Evolutionary conservation across 2,888 invertebrate species (phyloP).

Genomic region (Melitaea athalia): DNA sequence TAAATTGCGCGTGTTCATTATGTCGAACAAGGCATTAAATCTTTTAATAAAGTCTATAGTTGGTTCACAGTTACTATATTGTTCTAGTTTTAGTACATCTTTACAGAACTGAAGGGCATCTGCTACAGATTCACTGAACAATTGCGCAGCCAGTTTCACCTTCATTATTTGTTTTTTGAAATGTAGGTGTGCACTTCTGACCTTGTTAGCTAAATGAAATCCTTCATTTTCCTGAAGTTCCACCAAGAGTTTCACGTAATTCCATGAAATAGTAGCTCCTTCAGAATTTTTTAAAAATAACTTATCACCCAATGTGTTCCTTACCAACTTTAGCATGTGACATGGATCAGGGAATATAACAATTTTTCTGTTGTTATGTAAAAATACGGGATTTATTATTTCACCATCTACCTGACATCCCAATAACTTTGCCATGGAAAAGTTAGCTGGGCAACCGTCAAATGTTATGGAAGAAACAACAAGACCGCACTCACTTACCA

Average conservation of each 20-base stretch:
- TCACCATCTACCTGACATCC: slow-evolving; percentile 23
- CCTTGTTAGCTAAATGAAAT: slow-evolving; percentile 25
- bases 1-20: no score
- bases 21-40: no score
- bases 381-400: background rate
- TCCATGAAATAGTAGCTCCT: slow-evolving; percentile 5
- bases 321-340: slow-evolving; percentile 34
- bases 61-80: no score
- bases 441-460: slow-evolving; percentile 7
- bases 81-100: no score
- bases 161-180: slow-evolving; percentile 31
- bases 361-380: background rate
- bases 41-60: no score
- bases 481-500: background rate
- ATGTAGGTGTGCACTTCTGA: slow-evolving; percentile 22
- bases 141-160: slow-evolving; percentile 28
- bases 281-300: background rate
- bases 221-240: slow-evolving; percentile 17
- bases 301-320: slow-evolving; percentile 31
- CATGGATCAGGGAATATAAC: background rate
- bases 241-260: slow-evolving; percentile 1
- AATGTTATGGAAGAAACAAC: background rate
- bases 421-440: background rate
- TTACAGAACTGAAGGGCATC: background rate
- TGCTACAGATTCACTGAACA: background rate